Evolutionary conservation across 2,113 vertebrate species (phyloP).

Genomic region (Pteruthius melanotis): DNA sequence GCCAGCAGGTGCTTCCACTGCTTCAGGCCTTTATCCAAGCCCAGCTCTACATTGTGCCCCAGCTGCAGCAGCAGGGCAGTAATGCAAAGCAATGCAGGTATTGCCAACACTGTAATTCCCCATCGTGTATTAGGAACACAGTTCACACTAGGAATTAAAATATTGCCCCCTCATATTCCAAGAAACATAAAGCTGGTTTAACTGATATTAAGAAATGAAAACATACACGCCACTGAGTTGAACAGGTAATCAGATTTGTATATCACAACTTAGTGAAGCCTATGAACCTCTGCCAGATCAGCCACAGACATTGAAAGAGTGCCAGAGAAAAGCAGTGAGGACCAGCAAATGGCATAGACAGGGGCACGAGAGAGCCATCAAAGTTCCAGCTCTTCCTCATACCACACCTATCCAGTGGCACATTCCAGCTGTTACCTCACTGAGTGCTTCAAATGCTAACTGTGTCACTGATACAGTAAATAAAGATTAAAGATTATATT

Average conservation of each 20-base stretch:
- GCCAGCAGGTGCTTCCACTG: background rate
- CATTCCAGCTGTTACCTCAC: background rate
- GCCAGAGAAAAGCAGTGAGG: background rate
- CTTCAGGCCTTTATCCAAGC: background rate
- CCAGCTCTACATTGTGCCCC: background rate
- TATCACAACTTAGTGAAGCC: background rate
- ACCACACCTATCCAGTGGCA: background rate
- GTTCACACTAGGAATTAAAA: background rate
- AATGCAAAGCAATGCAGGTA: background rate
- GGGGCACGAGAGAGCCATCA: accelerated
- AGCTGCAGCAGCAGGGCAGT: background rate
- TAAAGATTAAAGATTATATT: background rate
- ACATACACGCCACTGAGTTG: background rate
- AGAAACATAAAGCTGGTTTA: background rate
- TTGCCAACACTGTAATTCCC: background rate
- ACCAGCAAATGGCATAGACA: background rate
- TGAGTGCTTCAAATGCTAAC: background rate
- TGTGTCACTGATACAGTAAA: background rate
- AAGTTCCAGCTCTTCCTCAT: background rate
- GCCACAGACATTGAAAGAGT: background rate
- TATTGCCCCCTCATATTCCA: background rate
- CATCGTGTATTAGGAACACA: background rate
- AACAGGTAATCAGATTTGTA: background rate
- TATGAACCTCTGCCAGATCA: background rate
- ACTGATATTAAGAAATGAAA: background rate